Evolutionary conservation across 2,113 vertebrate genomes (phyloP), one percentile per base, ranked within the genome.

Genomic region (Antigone vipio): DNA sequence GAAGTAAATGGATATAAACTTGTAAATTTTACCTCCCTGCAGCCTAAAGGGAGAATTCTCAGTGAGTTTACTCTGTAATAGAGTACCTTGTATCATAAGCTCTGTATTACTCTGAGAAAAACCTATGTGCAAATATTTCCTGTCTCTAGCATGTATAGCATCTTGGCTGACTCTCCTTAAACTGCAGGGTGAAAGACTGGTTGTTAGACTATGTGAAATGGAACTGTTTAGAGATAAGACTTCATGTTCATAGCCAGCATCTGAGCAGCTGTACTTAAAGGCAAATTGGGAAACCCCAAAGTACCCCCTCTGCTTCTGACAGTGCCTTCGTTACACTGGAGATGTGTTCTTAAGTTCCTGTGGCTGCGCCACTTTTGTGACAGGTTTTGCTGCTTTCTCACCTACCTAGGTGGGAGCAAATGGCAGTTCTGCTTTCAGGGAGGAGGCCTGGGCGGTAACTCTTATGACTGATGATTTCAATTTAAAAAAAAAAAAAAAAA

Each of bases 361-460:
- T 77, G 81, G 58, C 84, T 45, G 62, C 32, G 55, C 11, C 26
- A 2, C 89, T 82, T 73, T 50, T 79, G 93, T 71, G 89, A 60
- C 94, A 95, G 94, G 94, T 95, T 96, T 91, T 95, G 67, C 95
- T 88, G 93, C 93, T 95, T 94, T 72, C 81, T 66, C 78, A 76
- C 44, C 81, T 72, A 30, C 71, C 55, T 77, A 45, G 59, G 78
- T 90, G 92, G 92, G 78, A 91, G 40, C 53, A 66, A 42, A 45
- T 45, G 34, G 38, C 0, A 0, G 9, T 34, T 73, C 72, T 47
- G 1, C 76, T 92, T 74, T 26, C 59, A 67, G 94, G 93, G 93
- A 94, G 95, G 96, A 93, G 92, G 8, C 88, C 55, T 89, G 77
- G 23, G 84, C 1, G 58, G 84, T 75, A 49, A 23, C 53, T 53